Percentiles rank a stretch among this genome's conserved stretches.
Conservation (phyloP, 2,888 invertebrate species). For the Osmoderma eremita region DNA sequence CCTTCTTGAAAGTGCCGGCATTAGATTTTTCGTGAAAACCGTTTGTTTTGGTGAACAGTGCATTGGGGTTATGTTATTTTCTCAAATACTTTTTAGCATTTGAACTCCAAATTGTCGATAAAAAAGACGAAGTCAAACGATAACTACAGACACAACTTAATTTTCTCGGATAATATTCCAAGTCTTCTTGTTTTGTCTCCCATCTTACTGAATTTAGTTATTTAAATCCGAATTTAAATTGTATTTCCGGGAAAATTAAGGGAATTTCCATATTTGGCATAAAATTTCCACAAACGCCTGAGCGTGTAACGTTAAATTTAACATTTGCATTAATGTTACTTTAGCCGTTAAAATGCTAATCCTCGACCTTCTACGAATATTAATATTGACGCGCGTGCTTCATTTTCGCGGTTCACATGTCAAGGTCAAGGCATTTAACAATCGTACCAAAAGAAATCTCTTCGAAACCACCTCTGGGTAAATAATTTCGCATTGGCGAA, state of each 20-base stretch:
- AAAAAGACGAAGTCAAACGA: too few relatives aligned
- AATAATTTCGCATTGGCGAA: neutral
- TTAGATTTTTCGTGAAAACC: too few relatives aligned
- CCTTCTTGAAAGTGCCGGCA: too few relatives aligned
- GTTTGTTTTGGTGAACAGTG: too few relatives aligned
- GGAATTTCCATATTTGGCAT: conserved; percentile 14
- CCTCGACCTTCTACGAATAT: conserved; percentile 10
- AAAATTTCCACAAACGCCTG: neutral
- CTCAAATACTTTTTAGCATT: too few relatives aligned
- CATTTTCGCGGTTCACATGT: conserved; percentile 13
- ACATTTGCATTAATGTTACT: conserved; percentile 15
- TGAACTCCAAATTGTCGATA: too few relatives aligned
- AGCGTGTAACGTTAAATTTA: conserved; percentile 1
- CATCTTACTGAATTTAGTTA: neutral
- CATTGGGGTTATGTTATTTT: too few relatives aligned
- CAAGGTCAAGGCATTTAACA: conserved; percentile 6
- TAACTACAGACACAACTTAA: too few relatives aligned
- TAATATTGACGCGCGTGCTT: conserved; percentile 6
- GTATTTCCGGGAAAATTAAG: conserved; percentile 1
- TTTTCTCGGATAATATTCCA: too few relatives aligned
- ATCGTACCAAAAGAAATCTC: neutral
- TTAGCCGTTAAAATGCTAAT: conserved; percentile 11
- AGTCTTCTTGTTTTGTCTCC: too few relatives aligned
- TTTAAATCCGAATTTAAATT: conserved; percentile 16
- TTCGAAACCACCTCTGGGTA: neutral